Evolutionary conservation across 2,113 vertebrate species (phyloP).

Genomic region (Hydrochoerus hydrochaeris): DNA sequence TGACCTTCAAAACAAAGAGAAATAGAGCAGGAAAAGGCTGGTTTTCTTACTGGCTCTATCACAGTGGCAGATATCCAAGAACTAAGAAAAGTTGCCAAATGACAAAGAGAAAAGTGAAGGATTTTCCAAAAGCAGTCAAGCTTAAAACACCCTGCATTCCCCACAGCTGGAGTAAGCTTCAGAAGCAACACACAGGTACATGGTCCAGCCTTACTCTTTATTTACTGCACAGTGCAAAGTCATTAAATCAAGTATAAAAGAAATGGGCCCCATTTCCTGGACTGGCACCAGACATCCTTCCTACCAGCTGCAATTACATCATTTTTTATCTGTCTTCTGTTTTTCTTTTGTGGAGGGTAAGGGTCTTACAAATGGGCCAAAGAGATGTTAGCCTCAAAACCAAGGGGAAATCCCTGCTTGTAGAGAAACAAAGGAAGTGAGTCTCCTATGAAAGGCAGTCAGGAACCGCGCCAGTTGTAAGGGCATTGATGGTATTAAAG

Average conservation of each 20-base stretch:
- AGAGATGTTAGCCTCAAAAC: constrained; percentile 52
- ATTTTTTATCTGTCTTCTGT: constrained; percentile 49
- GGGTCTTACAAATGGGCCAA: constrained; percentile 32
- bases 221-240: constrained; percentile 55
- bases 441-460: constrained; percentile 32
- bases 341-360: not conserved
- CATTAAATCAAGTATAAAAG: constrained; percentile 65
- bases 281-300: constrained; percentile 46
- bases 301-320: constrained; percentile 69
- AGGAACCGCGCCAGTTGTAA: not conserved
- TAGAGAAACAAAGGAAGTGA: constrained; percentile 22
- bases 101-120: constrained; percentile 61
- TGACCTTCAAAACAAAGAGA: constrained; percentile 76
- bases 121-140: constrained; percentile 58
- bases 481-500: not conserved
- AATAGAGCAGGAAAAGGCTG: constrained; percentile 67
- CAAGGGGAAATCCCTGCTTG: constrained; percentile 32
- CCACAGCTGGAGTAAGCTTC: constrained; percentile 54
- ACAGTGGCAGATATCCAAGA: constrained; percentile 74
- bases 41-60: constrained; percentile 74
- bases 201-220: constrained; percentile 79
- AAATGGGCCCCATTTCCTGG: constrained; percentile 62
- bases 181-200: constrained; percentile 70
- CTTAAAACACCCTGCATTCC: not conserved
- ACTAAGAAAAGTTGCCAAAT: constrained; percentile 68